These are phyloP conservation scores for Cygnus atratus DNA, from an alignment of 2,113 vertebrate species.

Conservation along the genomic window DNA sequence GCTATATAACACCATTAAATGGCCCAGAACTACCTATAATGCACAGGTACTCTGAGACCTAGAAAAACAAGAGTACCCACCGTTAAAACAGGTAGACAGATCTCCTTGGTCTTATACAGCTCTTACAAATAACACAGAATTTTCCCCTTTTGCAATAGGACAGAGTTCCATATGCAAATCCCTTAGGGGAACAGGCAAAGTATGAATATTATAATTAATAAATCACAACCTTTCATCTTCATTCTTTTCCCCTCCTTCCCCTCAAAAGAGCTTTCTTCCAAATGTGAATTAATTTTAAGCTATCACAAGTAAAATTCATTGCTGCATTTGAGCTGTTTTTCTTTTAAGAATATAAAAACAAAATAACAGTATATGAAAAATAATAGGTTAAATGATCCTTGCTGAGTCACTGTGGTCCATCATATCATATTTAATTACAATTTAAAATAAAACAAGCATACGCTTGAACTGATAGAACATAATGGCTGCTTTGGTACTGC, in stretches of 20 bases:
- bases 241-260: fast-evolving
- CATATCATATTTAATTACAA: slow-evolving; percentile 16
- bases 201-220: background rate
- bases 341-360: background rate
- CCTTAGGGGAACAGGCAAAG: background rate
- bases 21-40: background rate
- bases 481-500: slow-evolving; percentile 8
- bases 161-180: background rate
- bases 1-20: background rate
- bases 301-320: background rate
- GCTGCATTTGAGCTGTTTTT: background rate
- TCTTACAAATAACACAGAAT: background rate
- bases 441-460: background rate
- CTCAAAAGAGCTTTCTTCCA: background rate
- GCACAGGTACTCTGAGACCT: background rate
- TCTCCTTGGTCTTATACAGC: background rate
- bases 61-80: background rate
- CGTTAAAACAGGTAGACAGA: background rate
- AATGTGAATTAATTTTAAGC: background rate
- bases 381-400: background rate
- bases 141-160: background rate
- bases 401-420: background rate
- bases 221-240: background rate
- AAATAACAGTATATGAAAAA: background rate
- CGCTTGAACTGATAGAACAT: background rate